Percentiles rank a stretch among this genome's conserved stretches.
These are phyloP conservation scores for Equus przewalskii DNA, from an alignment of 2,113 vertebrate species.

Conservation along the genomic window DNA sequence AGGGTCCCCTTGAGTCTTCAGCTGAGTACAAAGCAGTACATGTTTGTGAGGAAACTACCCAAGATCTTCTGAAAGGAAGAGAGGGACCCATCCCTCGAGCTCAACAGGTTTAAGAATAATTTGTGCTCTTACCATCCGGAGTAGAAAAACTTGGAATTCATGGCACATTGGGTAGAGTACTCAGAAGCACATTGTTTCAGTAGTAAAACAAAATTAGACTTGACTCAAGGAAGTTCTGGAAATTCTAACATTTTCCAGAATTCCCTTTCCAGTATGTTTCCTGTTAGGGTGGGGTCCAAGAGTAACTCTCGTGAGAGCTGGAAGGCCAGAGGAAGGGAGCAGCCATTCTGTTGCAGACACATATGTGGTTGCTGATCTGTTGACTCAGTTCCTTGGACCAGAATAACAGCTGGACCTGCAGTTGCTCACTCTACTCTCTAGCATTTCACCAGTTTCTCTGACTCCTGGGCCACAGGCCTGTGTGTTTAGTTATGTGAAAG, in stretches of 20 bases:
- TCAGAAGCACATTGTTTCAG: not conserved
- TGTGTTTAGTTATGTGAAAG: not conserved
- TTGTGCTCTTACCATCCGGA: not conserved
- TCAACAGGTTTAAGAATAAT: not conserved
- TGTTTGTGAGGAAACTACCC: not conserved
- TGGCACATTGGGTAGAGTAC: not conserved
- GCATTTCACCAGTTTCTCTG: not conserved
- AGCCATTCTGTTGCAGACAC: not conserved
- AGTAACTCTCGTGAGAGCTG: not conserved
- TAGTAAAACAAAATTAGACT: not conserved
- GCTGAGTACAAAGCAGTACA: not conserved
- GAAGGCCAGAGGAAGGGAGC: not conserved
- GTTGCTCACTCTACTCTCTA: not conserved
- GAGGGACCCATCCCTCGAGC: not conserved
- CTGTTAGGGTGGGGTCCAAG: not conserved
- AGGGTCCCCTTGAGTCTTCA: not conserved
- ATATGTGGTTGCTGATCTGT: not conserved
- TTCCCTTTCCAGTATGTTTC: not conserved
- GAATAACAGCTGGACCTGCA: not conserved
- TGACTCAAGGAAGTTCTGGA: not conserved
- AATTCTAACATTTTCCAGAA: not conserved
- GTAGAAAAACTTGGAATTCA: not conserved
- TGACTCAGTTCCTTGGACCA: not conserved
- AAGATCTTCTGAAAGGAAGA: not conserved
- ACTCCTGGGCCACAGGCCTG: not conserved